These are phyloP conservation scores for Plagodis dolabraria DNA, from an alignment of 2,888 invertebrate species.

Conservation along the genomic window DNA sequence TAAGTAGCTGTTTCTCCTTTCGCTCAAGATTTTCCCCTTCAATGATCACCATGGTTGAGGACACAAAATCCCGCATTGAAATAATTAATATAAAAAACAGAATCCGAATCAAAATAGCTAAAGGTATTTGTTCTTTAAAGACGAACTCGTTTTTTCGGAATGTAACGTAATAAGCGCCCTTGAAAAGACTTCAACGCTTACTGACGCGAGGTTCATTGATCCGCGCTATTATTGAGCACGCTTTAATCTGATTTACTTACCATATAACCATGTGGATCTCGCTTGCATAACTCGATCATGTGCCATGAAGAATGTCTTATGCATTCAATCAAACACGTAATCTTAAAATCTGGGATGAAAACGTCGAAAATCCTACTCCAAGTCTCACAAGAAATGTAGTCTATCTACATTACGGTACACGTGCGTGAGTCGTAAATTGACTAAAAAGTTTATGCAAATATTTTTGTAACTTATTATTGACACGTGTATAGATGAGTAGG, in stretches of 20 bases:
- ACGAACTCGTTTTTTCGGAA: conserved; percentile 52
- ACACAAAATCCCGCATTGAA: conserved; percentile 7
- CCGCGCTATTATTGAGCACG: conserved; percentile 53
- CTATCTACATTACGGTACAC: background rate
- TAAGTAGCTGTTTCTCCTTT: background rate
- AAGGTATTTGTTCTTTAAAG: conserved; percentile 31
- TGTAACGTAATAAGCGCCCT: conserved; percentile 71
- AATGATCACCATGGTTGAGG: background rate
- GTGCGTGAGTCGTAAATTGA: background rate
- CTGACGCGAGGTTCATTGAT: conserved; percentile 69
- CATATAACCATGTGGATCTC: conserved; percentile 29
- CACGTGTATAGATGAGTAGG: conserved; percentile 1
- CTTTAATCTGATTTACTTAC: conserved; percentile 51
- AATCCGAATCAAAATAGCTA: conserved; percentile 20
- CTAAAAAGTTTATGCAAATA: conserved; percentile 2
- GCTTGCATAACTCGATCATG: conserved; percentile 21
- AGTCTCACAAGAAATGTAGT: background rate
- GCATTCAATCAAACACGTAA: conserved; percentile 2
- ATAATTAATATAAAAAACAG: conserved; percentile 14
- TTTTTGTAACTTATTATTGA: conserved; percentile 3
- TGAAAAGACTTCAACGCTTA: conserved; percentile 81
- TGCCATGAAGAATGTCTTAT: conserved; percentile 7
- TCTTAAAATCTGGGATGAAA: background rate
- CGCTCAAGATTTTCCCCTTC: background rate
- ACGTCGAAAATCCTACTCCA: background rate